Conservation (phyloP, 2,888 invertebrate species). For the Chrysodeixis includens region DNA sequence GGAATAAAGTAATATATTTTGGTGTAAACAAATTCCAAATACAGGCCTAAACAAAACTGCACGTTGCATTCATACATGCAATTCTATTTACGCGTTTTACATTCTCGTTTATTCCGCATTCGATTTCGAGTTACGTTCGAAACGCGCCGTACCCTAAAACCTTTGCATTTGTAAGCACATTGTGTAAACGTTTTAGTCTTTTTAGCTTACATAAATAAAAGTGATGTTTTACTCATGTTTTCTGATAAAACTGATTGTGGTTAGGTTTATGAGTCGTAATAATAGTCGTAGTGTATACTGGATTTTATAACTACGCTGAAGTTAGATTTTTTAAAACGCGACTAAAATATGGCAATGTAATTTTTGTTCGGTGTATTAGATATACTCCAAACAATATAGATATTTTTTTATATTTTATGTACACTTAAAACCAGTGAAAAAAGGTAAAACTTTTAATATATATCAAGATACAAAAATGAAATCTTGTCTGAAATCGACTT, state of each 20-base stretch:
- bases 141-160: conserved; percentile 54
- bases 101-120: conserved; percentile 50
- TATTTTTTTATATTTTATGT: no score
- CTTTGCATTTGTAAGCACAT: conserved; percentile 60
- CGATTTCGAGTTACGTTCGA: conserved; percentile 36
- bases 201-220: conserved; percentile 55
- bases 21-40: conserved; percentile 24
- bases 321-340: background rate
- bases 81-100: conserved; percentile 46
- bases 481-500: no score
- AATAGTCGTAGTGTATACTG: background rate
- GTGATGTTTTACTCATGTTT: conserved; percentile 43
- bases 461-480: no score
- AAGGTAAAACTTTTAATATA: no score
- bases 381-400: no score
- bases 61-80: conserved; percentile 41
- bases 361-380: no score
- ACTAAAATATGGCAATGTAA: no score
- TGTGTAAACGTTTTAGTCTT: conserved; percentile 49
- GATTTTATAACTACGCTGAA: background rate
- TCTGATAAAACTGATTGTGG: conserved; percentile 42
- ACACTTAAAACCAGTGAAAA: no score
- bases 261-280: conserved; percentile 1
- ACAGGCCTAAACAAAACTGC: conserved; percentile 27
- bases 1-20: background rate